A percentile compares a stretch with the other conserved stretches of the same genome.
Conservation (phyloP, 2,797 vertebrate genomes). For the Amazonetta brasiliensis region DNA sequence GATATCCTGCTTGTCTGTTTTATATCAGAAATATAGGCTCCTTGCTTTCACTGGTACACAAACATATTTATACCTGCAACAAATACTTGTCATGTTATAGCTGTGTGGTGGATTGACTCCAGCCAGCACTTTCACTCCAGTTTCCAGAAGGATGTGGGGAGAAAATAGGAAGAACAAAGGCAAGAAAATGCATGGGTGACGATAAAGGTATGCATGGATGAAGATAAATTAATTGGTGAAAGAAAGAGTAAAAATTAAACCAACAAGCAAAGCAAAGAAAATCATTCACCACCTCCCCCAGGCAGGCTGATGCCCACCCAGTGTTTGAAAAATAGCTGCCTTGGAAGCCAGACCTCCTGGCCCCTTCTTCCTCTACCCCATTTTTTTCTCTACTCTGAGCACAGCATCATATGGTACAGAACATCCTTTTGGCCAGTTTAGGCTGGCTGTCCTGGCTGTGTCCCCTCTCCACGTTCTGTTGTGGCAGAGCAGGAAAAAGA, state of each 20-base stretch:
- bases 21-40: neutral
- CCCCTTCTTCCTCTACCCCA: neutral
- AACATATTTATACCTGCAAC: fast-evolving
- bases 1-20: neutral
- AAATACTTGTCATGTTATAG: neutral
- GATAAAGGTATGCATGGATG: neutral
- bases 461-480: neutral
- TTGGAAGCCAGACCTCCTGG: neutral
- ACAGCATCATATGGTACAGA: neutral
- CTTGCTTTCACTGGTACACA: neutral
- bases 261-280: fast-evolving
- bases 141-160: neutral
- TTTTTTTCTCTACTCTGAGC: neutral
- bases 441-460: neutral
- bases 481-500: neutral
- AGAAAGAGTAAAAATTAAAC: neutral
- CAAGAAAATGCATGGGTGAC: fast-evolving
- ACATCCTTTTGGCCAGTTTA: neutral
- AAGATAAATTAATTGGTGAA: neutral
- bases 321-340: neutral
- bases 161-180: neutral
- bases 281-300: neutral
- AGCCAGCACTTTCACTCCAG: neutral
- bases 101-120: neutral
- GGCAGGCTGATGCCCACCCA: neutral